Base-by-base conservation (phyloP, 2,113 vertebrate genomes). In the Cebidichthys violaceus region DNA sequence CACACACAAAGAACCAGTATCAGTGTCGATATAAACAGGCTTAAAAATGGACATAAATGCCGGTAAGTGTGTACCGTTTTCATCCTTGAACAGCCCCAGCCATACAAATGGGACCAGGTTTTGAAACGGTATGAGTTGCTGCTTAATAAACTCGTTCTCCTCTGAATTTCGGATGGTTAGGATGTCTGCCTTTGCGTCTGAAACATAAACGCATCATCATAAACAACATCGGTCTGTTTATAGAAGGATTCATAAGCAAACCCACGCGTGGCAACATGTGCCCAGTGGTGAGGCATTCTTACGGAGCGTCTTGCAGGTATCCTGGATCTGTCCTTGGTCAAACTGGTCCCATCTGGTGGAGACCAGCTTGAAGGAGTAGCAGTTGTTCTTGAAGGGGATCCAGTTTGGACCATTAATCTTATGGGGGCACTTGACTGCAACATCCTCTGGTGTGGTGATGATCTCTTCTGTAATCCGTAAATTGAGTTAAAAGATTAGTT, bases 301-400 rank as follows among this genome's bases (percentile, higher is more conserved):
- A 99, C 98, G 87, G 11, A 97, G 89, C 24, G 81, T 89, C 86
- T 88, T 94, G 95, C 98, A 99, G 71, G 93, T 93, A 6, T 95
- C 81, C 9, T 93, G 85, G 54, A 94, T 80, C 41, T 92, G 92
- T 3, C 91, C 90, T 22, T 85, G 41, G 22, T 93, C 88, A 61
- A 89, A 55, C 20, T 89, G 77, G 2, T 75, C 86, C 94, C 96
- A 96, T 83, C 96, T 96, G 70, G 93, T 90, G 70, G 95, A 85
- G 9, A 86, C 90, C 88, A 97, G 91, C 90, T 96, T 92, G 75
- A 99, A 97, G 45, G 96, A 92, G 83, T 99, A 99, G 88, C 98
- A 99, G 84, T 95, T 97, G 81, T 96, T 97, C 88, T 91, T 95
- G 93, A 97, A 99, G 29, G 97, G 96, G 91, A 99, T 95, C 98